Percentiles rank a stretch among this genome's conserved stretches.
Evolutionary conservation across 2,797 vertebrate species (phyloP).

Genomic region (Melopsittacus undulatus): DNA sequence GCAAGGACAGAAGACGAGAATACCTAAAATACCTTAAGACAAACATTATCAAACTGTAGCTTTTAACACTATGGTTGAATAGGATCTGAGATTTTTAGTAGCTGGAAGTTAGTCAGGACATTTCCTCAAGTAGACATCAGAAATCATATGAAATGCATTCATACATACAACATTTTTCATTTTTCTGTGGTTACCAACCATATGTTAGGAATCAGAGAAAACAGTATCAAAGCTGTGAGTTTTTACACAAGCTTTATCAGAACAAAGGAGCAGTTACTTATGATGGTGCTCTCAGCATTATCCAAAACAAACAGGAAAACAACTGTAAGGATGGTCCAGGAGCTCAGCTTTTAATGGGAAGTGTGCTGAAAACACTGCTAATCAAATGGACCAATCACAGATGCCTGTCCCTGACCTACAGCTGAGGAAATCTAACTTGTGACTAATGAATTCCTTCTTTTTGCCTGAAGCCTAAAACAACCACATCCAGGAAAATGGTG

Average conservation of each 20-base stretch:
- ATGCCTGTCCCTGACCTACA: neutral
- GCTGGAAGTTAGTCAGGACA: neutral
- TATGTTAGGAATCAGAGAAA: neutral
- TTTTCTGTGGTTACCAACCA: neutral
- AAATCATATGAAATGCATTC: neutral
- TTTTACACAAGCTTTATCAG: neutral
- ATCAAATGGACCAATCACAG: neutral
- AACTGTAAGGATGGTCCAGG: neutral
- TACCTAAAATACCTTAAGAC: neutral
- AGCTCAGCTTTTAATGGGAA: neutral
- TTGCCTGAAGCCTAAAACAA: neutral
- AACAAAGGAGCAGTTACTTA: neutral
- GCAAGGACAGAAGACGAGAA: neutral
- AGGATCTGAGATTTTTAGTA: neutral
- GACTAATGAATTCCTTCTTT: neutral
- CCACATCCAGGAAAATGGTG: neutral
- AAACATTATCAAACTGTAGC: neutral
- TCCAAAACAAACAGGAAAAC: neutral
- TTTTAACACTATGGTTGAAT: neutral
- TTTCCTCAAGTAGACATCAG: neutral
- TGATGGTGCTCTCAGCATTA: neutral
- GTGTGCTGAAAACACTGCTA: neutral
- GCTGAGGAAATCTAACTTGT: neutral
- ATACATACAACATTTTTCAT: neutral
- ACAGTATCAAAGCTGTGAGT: neutral